Evolutionary conservation across 2,888 invertebrate species (phyloP), one percentile per base, ranked within the genome.

Genomic region (Branchipolynoe longqiensis): DNA sequence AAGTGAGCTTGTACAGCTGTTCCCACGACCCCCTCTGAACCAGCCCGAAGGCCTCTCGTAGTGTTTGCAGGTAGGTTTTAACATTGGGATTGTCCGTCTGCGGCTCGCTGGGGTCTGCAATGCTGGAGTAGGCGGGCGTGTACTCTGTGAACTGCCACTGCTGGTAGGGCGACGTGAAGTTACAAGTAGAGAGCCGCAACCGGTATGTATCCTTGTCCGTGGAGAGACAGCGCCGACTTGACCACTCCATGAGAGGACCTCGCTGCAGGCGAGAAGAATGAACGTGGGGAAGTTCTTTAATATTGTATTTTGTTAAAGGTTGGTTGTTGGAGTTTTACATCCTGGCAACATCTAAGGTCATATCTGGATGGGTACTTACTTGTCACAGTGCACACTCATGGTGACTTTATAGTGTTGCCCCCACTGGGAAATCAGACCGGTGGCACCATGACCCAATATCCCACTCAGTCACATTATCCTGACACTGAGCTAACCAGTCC

Each of bases 61-160:
- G 36, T 33, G 69, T 36, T 6, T 4, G 18, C 18, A 69, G 33
- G 36, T 22, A 69, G 69, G 69, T 14, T 1, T 33, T 38, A 12
- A 38, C 36, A 28, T 31, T 14, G 25, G 62, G 25, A 1, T 14
- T 31, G 3, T 28, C 1, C 8, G 1, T 38, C 14, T 1, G 8
- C 36, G 22, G 69, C 22, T 14, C 4, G 69, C 36, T 3, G 36
- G 78, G 28, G 8, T n/a, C 62, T 25, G 48, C n/a, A n/a, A 73
- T 18, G 2, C 18, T 3, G 41, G 25, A 18, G 28, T 83, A 83
- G 25, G 22, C 38, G 4, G 12, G 28, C 3, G 83, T 62, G 40
- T 83, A 83, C 36, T 36, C 28, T n/a, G 40, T 36, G 62, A 83
- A 83, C 18, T 14, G 8, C 83, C 83, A 83, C 28, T 83, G 83